phyloP scores from a whole-genome alignment of 2,797 vertebrate genomes.

The Cyprinella venusta region DNA sequence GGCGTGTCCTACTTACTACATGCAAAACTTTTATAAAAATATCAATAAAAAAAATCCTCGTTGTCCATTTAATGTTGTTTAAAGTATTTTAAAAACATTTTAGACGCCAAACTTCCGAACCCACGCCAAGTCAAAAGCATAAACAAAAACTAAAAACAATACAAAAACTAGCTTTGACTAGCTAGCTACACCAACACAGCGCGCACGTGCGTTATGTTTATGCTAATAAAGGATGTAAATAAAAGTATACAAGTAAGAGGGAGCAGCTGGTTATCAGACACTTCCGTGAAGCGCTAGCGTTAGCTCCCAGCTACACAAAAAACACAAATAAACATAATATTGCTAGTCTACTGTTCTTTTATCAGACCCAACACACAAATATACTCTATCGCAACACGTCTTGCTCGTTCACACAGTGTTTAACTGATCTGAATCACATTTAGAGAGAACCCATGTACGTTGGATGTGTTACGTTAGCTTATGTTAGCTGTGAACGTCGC shows the following conservation, averaged over 20 bases:
- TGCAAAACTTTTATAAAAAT: neutral
- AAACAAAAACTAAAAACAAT: neutral
- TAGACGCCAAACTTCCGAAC: neutral
- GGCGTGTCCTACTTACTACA: neutral
- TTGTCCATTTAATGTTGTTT: neutral
- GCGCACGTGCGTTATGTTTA: constrained; percentile 14
- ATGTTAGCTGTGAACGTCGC: constrained; percentile 43
- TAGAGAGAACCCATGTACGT: constrained; percentile 11
- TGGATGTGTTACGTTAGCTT: constrained; percentile 19
- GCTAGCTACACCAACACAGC: neutral
- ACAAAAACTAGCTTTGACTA: neutral
- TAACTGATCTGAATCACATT: constrained; percentile 4
- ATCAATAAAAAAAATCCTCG: neutral
- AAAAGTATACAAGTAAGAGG: neutral
- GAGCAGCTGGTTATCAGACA: constrained; percentile 33
- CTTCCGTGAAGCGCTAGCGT: constrained; percentile 52
- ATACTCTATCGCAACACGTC: neutral
- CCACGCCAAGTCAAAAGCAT: neutral
- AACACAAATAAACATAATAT: constrained; percentile 15
- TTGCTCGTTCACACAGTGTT: neutral
- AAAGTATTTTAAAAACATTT: neutral
- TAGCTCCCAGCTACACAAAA: constrained; percentile 47
- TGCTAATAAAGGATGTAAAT: neutral
- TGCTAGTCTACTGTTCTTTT: neutral
- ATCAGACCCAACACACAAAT: neutral